phyloP scores from a whole-genome alignment of 2,113 vertebrate genomes.

The Chrysemys picta region DNA sequence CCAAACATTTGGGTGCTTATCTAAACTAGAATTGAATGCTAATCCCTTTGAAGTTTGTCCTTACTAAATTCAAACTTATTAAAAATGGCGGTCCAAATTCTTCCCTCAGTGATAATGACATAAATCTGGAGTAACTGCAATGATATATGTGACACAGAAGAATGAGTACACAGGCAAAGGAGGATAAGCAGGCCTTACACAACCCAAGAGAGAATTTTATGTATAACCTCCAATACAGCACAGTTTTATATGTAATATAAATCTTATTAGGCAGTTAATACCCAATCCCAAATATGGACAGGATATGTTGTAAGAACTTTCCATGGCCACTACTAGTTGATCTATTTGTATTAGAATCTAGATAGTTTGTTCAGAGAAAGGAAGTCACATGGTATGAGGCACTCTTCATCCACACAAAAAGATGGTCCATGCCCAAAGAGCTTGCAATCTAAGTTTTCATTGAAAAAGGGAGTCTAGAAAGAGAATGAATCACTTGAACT shows the following conservation, averaged over 20 bases:
- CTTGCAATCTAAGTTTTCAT: background rate
- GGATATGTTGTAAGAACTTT: background rate
- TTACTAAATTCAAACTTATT: background rate
- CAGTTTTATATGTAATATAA: background rate
- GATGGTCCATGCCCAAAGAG: background rate
- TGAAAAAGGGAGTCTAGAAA: background rate
- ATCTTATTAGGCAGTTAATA: background rate
- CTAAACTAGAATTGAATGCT: background rate
- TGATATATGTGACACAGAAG: background rate
- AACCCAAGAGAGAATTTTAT: background rate
- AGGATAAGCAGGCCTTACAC: fast-evolving
- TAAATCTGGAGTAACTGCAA: background rate
- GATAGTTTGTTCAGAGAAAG: too few relatives aligned
- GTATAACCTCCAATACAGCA: background rate
- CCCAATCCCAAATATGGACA: background rate
- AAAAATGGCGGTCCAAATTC: too few relatives aligned
- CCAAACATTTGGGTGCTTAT: background rate
- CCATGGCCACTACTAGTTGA: background rate
- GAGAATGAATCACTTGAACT: background rate
- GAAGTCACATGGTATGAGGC: too few relatives aligned
- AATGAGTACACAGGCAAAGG: background rate
- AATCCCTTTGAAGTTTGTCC: background rate
- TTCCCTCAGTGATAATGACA: background rate
- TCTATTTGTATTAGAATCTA: background rate
- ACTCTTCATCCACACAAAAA: background rate